phyloP scores from a whole-genome alignment of 2,888 invertebrate species.

The Odontocerum albicorne region DNA sequence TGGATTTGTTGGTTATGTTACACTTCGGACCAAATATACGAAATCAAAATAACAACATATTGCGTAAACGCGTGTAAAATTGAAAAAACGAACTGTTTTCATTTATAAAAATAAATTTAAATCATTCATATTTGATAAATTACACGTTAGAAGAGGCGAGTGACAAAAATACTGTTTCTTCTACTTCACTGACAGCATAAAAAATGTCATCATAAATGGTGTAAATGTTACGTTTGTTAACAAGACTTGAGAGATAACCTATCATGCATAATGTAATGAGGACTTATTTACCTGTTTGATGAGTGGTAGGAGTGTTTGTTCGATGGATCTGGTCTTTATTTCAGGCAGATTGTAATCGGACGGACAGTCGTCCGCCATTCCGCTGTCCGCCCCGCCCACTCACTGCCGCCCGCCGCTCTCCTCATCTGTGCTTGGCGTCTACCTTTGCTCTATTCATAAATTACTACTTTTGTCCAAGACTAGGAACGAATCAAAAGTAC shows the following conservation, averaged over 20 bases:
- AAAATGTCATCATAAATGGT: not conserved
- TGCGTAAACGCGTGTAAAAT: not conserved
- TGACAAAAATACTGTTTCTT: slow-evolving; percentile 20
- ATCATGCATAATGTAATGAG: slow-evolving; percentile 6
- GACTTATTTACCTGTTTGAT: slow-evolving; percentile 82
- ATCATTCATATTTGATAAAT: too few relatives aligned
- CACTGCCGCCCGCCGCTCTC: slow-evolving; percentile 43
- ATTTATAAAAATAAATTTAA: slow-evolving; percentile 11
- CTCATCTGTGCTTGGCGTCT: slow-evolving; percentile 35
- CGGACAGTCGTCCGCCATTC: slow-evolving; percentile 65
- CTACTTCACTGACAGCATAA: slow-evolving; percentile 6
- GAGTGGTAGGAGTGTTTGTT: slow-evolving; percentile 90
- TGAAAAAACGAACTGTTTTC: not conserved
- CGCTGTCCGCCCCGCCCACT: slow-evolving; percentile 44
- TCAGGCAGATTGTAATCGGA: slow-evolving; percentile 66
- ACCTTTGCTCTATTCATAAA: slow-evolving; percentile 26
- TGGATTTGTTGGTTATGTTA: slow-evolving; percentile 29
- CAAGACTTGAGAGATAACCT: not conserved
- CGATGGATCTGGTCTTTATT: slow-evolving; percentile 92
- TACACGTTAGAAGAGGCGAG: too few relatives aligned
- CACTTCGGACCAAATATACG: slow-evolving; percentile 5
- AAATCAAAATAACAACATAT: slow-evolving; percentile 3
- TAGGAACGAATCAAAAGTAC: not conserved
- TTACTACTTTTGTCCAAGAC: slow-evolving; percentile 5
- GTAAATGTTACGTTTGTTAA: slow-evolving; percentile 10